Conservation (phyloP, 2,888 invertebrate genomes). For the Xestobium rufovillosum region DNA sequence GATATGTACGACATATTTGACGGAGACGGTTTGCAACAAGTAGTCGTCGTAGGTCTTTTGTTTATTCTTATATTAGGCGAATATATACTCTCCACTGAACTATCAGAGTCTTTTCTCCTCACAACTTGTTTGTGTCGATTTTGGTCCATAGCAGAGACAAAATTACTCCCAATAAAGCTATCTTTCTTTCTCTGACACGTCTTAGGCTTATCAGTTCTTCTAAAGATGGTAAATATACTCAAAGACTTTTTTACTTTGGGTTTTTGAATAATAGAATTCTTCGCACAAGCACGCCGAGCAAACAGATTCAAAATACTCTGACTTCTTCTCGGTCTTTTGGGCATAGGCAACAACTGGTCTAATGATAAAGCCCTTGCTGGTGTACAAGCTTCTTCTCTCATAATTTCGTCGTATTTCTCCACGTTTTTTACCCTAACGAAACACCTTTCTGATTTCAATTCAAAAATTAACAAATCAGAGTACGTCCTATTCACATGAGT, state of each 20-base stretch:
- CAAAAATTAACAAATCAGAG: constrained; percentile 1
- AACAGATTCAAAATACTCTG: too few species aligned
- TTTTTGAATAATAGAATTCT: too few species aligned
- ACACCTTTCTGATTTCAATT: not conserved
- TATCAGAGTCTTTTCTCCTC: not conserved
- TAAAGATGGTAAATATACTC: not conserved
- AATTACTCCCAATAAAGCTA: too few species aligned
- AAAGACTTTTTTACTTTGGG: not conserved
- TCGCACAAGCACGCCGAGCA: too few species aligned
- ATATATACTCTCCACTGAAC: not conserved
- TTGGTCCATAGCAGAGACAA: too few species aligned
- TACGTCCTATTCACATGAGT: not conserved
- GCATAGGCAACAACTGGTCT: constrained; percentile 1
- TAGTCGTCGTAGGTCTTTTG: not conserved
- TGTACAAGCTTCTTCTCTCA: not conserved
- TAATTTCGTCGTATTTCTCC: constrained; percentile 2
- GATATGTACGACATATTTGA: not conserved
- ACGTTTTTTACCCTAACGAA: constrained; percentile 2
- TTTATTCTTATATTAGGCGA: not conserved
- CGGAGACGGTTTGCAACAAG: not conserved
- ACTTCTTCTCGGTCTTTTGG: too few species aligned
- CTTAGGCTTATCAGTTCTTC: not conserved
- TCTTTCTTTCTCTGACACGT: too few species aligned
- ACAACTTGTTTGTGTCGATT: not conserved
- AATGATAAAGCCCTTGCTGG: not conserved